phyloP scores from a whole-genome alignment of 2,113 vertebrate species.

The Equus quagga region DNA sequence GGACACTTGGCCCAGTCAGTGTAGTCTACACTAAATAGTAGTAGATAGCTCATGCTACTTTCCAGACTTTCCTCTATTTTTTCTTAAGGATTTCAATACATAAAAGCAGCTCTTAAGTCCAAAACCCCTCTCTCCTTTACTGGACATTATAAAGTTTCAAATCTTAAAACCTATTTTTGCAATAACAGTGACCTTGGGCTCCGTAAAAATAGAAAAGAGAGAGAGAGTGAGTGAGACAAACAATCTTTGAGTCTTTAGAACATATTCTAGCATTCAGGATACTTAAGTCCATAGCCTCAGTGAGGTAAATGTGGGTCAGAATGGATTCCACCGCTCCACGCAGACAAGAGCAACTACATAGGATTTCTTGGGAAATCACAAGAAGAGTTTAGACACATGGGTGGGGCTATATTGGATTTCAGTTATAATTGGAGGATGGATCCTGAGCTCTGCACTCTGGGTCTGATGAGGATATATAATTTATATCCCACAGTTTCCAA shows the following conservation, averaged over 20 bases:
- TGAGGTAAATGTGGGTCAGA: neutral
- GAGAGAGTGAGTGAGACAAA: neutral
- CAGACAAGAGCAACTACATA: neutral
- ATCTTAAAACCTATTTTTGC: neutral
- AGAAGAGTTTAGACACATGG: neutral
- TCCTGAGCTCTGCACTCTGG: neutral
- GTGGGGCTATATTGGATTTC: neutral
- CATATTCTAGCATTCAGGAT: neutral
- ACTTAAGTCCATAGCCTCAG: neutral
- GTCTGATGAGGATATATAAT: neutral
- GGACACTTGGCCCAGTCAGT: neutral
- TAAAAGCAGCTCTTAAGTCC: neutral
- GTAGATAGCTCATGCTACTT: neutral
- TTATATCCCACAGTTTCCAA: neutral
- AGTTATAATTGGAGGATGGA: neutral
- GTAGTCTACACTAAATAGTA: neutral
- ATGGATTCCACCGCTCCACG: neutral
- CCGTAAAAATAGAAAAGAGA: neutral
- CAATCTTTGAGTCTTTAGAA: neutral
- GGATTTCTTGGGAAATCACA: neutral
- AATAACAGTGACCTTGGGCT: neutral
- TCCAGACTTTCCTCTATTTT: neutral
- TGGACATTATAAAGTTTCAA: neutral
- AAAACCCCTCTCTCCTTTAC: neutral
- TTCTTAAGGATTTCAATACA: neutral